These are phyloP conservation scores for Standfussiana lucernea DNA, from an alignment of 2,888 invertebrate genomes.

Conservation along the genomic window DNA sequence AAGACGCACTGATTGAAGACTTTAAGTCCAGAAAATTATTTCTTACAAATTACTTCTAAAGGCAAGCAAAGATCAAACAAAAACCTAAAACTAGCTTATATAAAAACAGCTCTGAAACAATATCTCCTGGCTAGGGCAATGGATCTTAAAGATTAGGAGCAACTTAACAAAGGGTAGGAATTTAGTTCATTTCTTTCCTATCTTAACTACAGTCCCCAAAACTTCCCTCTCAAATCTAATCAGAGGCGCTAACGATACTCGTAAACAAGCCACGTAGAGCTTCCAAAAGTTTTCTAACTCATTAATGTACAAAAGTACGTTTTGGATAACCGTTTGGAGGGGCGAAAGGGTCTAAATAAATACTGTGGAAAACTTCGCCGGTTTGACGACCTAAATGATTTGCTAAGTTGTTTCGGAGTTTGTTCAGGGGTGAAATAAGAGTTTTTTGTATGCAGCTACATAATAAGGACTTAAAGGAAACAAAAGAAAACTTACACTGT, in stretches of 20 bases:
- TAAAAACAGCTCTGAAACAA: conserved; percentile 6
- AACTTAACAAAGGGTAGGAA: conserved; percentile 27
- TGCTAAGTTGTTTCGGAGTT: not conserved
- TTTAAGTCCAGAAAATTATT: too few relatives aligned
- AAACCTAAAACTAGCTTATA: not conserved
- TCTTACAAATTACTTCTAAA: not conserved
- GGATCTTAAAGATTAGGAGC: conserved; percentile 41
- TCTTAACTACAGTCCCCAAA: conserved; percentile 62
- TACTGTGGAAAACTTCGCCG: conserved; percentile 19
- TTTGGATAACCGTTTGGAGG: conserved; percentile 47
- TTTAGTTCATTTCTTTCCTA: conserved; percentile 40
- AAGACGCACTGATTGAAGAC: too few relatives aligned
- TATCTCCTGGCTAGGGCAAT: conserved; percentile 1
- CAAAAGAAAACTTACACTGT: too few relatives aligned
- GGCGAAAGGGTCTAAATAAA: conserved; percentile 40
- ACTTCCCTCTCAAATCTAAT: conserved; percentile 62
- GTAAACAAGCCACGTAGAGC: conserved; percentile 66
- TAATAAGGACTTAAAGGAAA: not conserved
- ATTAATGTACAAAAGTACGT: conserved; percentile 62
- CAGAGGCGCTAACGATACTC: conserved; percentile 56
- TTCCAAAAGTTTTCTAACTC: conserved; percentile 57
- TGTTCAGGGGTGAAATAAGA: not conserved
- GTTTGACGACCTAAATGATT: conserved; percentile 32
- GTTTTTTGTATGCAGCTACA: not conserved
- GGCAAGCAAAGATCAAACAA: not conserved